Evolutionary conservation across 2,797 vertebrate species (phyloP).

Genomic region (Peromyscus nudipes): DNA sequence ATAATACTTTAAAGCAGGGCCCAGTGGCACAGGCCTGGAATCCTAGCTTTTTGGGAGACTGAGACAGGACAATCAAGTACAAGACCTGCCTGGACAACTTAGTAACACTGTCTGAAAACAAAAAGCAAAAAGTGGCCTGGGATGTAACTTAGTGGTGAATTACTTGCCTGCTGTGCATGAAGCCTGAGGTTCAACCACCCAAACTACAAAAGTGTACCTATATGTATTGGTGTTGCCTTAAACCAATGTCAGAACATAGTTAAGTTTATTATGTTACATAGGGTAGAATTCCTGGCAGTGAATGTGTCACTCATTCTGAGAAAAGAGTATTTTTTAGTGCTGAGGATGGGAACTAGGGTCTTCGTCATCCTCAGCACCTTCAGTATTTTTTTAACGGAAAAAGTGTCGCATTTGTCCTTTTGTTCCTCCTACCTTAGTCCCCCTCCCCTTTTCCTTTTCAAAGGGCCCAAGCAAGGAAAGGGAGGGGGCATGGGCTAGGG

Average conservation of each 20-base stretch:
- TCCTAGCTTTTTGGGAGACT: not conserved
- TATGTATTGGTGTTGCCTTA: not conserved
- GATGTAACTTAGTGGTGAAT: not conserved
- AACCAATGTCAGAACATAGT: not conserved
- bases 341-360: not conserved
- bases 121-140: not conserved
- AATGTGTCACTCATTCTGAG: slow-evolving; percentile 40
- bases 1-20: not conserved
- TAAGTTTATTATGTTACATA: slow-evolving; percentile 1
- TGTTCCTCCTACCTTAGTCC: not conserved
- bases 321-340: not conserved
- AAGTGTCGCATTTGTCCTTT: slow-evolving; percentile 20
- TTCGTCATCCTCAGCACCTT: not conserved
- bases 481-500: not conserved
- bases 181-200: not conserved
- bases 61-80: not conserved
- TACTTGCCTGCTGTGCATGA: not conserved
- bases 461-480: slow-evolving; percentile 34
- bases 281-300: not conserved
- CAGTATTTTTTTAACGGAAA: not conserved
- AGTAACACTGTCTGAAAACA: not conserved
- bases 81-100: not conserved
- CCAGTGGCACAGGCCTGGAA: not conserved
- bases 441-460: slow-evolving; percentile 7
- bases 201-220: not conserved